Evolutionary conservation across 2,888 invertebrate genomes (phyloP).

Genomic region (Tanytarsus gracilentus): DNA sequence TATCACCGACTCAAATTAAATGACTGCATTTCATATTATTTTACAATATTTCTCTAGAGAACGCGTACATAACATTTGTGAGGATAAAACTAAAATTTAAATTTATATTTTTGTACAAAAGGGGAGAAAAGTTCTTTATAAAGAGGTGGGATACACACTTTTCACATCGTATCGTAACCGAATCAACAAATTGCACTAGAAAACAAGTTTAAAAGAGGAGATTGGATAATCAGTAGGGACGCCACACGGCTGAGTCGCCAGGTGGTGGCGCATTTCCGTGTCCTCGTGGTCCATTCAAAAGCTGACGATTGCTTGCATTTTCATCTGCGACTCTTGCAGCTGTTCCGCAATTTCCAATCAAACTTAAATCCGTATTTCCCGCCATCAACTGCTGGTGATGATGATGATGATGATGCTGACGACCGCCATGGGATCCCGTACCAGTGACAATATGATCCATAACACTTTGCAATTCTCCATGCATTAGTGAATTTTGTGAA

Average conservation of each 20-base stretch:
- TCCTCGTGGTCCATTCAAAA: conserved; percentile 36
- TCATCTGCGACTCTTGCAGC: conserved; percentile 43
- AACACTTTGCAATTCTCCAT: conserved; percentile 63
- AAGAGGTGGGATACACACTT: too few relatives aligned
- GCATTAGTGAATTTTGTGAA: conserved; percentile 49
- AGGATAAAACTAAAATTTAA: too few relatives aligned
- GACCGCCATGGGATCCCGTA: conserved; percentile 43
- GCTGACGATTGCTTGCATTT: conserved; percentile 41
- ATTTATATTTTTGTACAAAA: too few relatives aligned
- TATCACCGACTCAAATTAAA: conserved; percentile 27
- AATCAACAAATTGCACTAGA: conserved; percentile 27
- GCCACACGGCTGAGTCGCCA: conserved; percentile 20
- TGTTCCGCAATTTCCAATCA: conserved; percentile 43
- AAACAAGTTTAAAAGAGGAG: conserved; percentile 5
- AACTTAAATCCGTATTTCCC: conserved; percentile 38
- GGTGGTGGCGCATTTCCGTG: conserved; percentile 24
- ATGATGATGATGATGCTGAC: conserved; percentile 44
- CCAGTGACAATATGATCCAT: conserved; percentile 64
- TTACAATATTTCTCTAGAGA: too few relatives aligned
- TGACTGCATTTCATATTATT: too few relatives aligned
- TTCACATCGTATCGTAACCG: too few relatives aligned
- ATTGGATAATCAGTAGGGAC: conserved; percentile 28
- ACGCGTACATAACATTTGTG: too few relatives aligned
- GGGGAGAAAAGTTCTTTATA: too few relatives aligned
- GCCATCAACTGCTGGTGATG: conserved; percentile 47